Evolutionary conservation across 1,140 invertebrate genomes (phyloP), one percentile per base, ranked within the genome.

Genomic region (Caenorhabditis tropicalis): DNA sequence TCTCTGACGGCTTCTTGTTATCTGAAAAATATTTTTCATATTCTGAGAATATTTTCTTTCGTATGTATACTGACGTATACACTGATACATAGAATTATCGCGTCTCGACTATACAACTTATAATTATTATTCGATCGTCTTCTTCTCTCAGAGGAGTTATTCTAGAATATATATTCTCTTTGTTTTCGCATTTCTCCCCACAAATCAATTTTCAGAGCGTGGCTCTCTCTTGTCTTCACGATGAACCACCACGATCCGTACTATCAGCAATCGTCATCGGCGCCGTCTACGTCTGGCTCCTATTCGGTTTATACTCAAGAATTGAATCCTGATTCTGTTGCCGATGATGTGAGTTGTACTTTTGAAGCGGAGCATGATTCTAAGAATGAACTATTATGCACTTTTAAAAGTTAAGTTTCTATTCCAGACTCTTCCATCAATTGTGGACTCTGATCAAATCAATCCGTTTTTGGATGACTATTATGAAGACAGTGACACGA

Each of bases 391-490:
- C n/a, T 43, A 6, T 12, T 12, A 51, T 19, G 5, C 6, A 7
- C 48, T 31, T 33, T 82, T 56, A 12, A 33, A 58, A 46, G 4
- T 15, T 9, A 21, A 46, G 21, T 81, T 19, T 1, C 56, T 56
- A 10, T 58, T 65, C 31, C 43, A 84, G 53, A 48, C 33, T 21
- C 83, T 15, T 7, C 49, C 49, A 2, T 65, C 70, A 10, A 19
- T 65, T 9, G 49, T 58, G 0, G 36, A 80, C 48, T 19, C 70
- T 16, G 83, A 80, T 24, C 48, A 84, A 21, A 80, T 84, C 79
- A 81, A 82, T 33, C 65, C 36, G 36, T 85, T 65, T 58, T 86
- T 86, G 31, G 82, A 86, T 31, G 33, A 24, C 39, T 86, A 24
- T 31, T 70, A 60, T 27, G 49, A 31, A 7, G 79, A 82, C 9